Base-by-base conservation (phyloP, 2,888 invertebrate genomes). In the Cotesia congregata region DNA sequence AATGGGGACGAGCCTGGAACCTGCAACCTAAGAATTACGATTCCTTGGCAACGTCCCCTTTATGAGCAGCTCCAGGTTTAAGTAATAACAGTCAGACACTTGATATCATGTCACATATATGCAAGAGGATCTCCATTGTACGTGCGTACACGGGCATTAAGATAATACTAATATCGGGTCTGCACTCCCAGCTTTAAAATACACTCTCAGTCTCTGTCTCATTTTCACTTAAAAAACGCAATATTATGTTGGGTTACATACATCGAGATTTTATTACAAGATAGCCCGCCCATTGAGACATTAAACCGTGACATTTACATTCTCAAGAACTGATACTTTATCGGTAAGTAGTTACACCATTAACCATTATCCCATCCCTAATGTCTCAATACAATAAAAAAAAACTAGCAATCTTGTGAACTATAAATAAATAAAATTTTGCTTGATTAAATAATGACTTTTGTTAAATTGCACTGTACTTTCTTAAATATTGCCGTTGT, bases 21-120 rank as follows among this genome's bases (percentile, higher is more conserved):
- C 72, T 61, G 77, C 83, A 82, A 85, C 84, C 83, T 83, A 85
- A 83, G 84, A 85, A 87, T 87, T 88, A 84, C 81, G 84, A 86
- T 81, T 79, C 78, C 30, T 30, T 30, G 78, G 72, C 76, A 73
- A 79, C 78, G 79, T 78, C 76, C 30, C 65, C 38, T 62, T 65
- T 50, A 50, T 4, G 50, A 38, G 30, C 30, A 65, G 65, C 65
- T 65, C 65, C 65, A 65, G 65, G 65, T 65, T 30, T 30, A 65
- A 65, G 65, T 65, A 65, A 65, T 65, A 65, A 65, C 65, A 65
- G 65, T 65, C 30, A 65, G 30, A 65, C 65, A 38, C 38, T 65
- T 30, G 30, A 65, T 65, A 17, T 30, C 38, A 65, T 38, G 30
- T 65, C 6, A 20, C 65, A 30, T 20, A 30, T 65, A 30, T 38